Evolutionary conservation across 2,888 invertebrate species (phyloP), one percentile per base, ranked within the genome.

Genomic region (Molanna angustata): DNA sequence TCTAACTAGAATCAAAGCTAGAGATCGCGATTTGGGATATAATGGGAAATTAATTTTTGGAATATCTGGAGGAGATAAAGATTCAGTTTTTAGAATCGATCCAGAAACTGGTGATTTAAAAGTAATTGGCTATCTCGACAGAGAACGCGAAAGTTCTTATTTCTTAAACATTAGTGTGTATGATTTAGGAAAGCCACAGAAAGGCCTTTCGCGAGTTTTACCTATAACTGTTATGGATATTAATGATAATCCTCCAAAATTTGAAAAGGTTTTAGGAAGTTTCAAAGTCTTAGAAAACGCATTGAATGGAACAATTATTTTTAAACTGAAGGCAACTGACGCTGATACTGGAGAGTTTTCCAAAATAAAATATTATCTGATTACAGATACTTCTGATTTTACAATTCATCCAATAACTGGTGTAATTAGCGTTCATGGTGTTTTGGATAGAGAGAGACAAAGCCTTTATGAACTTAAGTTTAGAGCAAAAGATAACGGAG

Each of bases 241-340:
- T 2, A 94, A 95, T 70, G 96, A 96, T 69, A 94, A 95, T 69
- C 80, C 86, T 2, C 97, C 97, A 0, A 83, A 84, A 60, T 94
- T 97, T 66, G 86, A 87, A 62, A 88, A 90, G 65, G 74, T 86
- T 0, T 71, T 90, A 31, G 89, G 92, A 1, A 89, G 88, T 65
- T 89, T 94, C 64, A 81, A 86, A 45, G 86, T 96, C 0, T 85
- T 88, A 0, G 96, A 97, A 70, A 89, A 88, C 63, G 88, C 90
- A 0, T 74, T 85, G 19, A 90, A 92, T 63, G 93, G 93, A 0
- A 94, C 93, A 1, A 83, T 84, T 16, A 87, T 97, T 52, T 91
- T 91, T 68, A 80, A 83, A 56, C 83, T 92, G 7, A 86, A 87
- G 65, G 89, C 95, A 4, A 85, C 84, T 1, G 96, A 97, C 67